These are phyloP conservation scores for Styela plicata DNA, from an alignment of 23 tunicate species.

Conservation along the genomic window DNA sequence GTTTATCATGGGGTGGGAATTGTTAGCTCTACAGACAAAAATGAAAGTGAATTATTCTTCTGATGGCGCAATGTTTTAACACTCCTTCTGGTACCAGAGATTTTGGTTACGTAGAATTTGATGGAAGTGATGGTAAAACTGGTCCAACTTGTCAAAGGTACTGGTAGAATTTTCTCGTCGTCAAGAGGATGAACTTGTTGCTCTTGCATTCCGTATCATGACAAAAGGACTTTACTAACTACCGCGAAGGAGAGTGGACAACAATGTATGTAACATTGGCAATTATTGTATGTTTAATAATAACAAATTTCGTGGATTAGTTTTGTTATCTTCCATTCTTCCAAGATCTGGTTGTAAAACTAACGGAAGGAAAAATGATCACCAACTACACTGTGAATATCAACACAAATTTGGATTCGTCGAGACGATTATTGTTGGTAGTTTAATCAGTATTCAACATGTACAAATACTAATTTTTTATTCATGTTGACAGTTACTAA, in stretches of 20 bases:
- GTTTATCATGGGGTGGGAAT: neutral
- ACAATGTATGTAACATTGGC: constrained; percentile 68
- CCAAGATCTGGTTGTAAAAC: constrained; percentile 63
- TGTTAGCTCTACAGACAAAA: neutral
- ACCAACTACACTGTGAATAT: constrained; percentile 47
- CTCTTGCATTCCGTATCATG: constrained; percentile 97
- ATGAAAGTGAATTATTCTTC: no score
- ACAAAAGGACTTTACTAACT: constrained; percentile 82
- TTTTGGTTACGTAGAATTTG: constrained; percentile 82
- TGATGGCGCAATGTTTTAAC: no score
- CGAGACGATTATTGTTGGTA: no score
- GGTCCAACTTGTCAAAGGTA: constrained; percentile 99
- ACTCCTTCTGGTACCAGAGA: constrained; percentile 32
- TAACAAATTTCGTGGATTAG: constrained; percentile 55
- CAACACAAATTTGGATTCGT: no score
- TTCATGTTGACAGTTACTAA: constrained; percentile 43
- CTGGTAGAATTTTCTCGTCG: constrained; percentile 91
- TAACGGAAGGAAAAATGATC: constrained; percentile 50
- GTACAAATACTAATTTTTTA: constrained; percentile 37
- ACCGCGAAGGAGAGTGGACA: constrained; percentile 91
- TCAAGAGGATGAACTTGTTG: constrained; percentile 88
- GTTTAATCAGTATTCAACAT: no score
- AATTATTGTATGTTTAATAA: constrained; percentile 43
- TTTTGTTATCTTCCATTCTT: constrained; percentile 71
- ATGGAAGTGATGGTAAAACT: constrained; percentile 84